These are phyloP conservation scores for Pseudomugil gertrudae DNA, from an alignment of 2,797 vertebrate species.

Conservation along the genomic window DNA sequence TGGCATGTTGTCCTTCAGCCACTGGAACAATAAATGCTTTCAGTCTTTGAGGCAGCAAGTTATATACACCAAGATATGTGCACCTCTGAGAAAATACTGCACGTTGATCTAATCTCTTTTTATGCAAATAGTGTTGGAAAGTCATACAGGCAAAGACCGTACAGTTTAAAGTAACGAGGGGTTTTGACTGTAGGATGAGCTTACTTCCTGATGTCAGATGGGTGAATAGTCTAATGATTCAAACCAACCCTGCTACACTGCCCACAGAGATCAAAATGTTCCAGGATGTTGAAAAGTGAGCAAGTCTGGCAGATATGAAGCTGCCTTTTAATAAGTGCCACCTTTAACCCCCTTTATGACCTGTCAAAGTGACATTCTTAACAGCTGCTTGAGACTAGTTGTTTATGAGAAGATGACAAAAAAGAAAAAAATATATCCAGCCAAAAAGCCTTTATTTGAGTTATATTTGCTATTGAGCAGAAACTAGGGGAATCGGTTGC, in stretches of 20 bases:
- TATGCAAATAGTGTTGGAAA: constrained; percentile 20
- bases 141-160: constrained; percentile 9
- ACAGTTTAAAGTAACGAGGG: constrained; percentile 10
- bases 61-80: neutral
- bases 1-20: neutral
- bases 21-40: constrained; percentile 1
- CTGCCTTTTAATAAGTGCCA: constrained; percentile 50
- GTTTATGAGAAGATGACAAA: too few species aligned
- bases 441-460: constrained; percentile 23
- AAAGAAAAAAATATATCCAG: too few species aligned
- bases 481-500: constrained; percentile 1
- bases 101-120: neutral
- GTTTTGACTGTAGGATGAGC: constrained; percentile 15
- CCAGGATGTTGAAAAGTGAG: constrained; percentile 62
- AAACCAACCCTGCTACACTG: constrained; percentile 18
- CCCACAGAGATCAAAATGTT: constrained; percentile 52
- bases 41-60: too few species aligned
- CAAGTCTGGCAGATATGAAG: constrained; percentile 31
- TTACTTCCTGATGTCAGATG: constrained; percentile 30
- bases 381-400: too few species aligned
- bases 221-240: constrained; percentile 12
- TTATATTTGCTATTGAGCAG: constrained; percentile 6
- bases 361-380: constrained; percentile 26
- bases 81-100: neutral
- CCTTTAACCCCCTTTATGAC: constrained; percentile 51